Conservation (phyloP, 64 coral and sea anemone species). For the Dendronephthya gigantea region DNA sequence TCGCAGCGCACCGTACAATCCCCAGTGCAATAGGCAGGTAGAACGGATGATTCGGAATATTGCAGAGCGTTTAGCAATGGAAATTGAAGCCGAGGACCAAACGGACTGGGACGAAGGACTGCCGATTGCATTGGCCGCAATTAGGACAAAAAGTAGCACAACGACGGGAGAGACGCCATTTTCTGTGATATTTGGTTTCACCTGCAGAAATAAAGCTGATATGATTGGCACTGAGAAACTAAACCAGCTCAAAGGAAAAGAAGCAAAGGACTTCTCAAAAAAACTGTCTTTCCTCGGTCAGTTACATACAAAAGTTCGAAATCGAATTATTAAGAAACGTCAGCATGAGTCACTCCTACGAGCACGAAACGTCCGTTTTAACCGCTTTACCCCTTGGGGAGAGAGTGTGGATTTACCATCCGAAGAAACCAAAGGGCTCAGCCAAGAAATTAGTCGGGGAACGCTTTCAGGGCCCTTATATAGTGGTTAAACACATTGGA, state of each 20-base stretch:
- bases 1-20: not conserved
- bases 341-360: not conserved
- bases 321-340: not conserved
- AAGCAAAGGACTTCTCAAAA: not conserved
- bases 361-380: not conserved
- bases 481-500: not conserved
- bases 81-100: slow-evolving; percentile 17
- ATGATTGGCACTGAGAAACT: no score
- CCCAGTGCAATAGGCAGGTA: not conserved
- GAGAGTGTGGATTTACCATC: not conserved
- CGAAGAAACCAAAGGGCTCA: no score
- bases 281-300: not conserved
- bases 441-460: no score
- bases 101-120: no score
- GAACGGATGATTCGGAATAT: not conserved
- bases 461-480: not conserved
- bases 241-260: no score
- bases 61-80: not conserved
- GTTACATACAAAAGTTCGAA: not conserved
- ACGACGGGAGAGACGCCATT: no score
- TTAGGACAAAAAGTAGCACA: no score
- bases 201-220: no score
- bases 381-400: not conserved
- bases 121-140: no score
- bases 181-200: no score